These are phyloP conservation scores for Chelmon rostratus DNA, from an alignment of 2,797 vertebrate species.

Conservation along the genomic window DNA sequence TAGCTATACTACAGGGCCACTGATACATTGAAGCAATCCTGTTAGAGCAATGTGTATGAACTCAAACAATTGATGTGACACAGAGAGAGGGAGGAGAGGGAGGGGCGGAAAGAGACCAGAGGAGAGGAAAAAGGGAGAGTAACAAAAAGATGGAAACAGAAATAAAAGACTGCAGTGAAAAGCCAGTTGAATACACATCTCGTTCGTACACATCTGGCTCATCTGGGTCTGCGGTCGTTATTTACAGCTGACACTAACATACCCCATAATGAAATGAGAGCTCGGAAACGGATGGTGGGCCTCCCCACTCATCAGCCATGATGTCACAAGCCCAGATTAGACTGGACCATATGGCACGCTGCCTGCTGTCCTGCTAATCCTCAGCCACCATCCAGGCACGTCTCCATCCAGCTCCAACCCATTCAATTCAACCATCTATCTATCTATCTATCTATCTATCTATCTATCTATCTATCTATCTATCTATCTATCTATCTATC, in stretches of 20 bases:
- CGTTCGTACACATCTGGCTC: conserved; percentile 47
- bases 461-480: conserved; percentile 4
- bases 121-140: not conserved
- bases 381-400: conserved; percentile 60
- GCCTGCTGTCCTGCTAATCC: conserved; percentile 84
- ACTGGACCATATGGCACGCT: conserved; percentile 83
- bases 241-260: conserved; percentile 67
- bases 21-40: conserved; percentile 51
- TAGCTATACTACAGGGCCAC: conserved; percentile 28
- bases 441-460: conserved; percentile 1
- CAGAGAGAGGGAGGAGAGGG: not conserved
- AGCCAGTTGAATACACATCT: conserved; percentile 3
- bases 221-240: conserved; percentile 55
- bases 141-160: not conserved
- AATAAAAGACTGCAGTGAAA: not conserved
- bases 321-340: conserved; percentile 87
- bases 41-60: conserved; percentile 40
- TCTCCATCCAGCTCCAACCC: conserved; percentile 19
- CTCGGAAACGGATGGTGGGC: conserved; percentile 64
- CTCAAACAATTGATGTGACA: conserved; percentile 11
- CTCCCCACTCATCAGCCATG: conserved; percentile 74
- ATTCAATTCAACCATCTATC: not conserved
- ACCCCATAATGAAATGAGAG: conserved; percentile 63
- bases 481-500: not conserved
- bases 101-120: not conserved